Evolutionary conservation across 1,140 invertebrate species (phyloP), one percentile per base, ranked within the genome.

Genomic region (Brachionus koreanus): DNA sequence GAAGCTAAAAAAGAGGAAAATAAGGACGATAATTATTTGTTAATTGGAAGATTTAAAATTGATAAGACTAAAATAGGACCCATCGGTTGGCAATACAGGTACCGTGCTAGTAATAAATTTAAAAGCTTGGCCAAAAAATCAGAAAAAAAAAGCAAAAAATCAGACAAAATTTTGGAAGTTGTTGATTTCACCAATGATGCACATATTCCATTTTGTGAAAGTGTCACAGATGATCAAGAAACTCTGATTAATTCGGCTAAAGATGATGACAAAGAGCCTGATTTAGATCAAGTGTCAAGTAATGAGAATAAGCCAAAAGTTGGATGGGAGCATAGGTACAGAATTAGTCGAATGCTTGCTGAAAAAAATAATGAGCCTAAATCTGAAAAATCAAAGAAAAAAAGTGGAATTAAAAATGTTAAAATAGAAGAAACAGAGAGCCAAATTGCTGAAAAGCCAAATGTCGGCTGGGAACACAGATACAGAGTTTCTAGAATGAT

Each of bases 281-380:
- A 74, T 46, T 25, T 19, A 43, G 69, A 46, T 23, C 42, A 74
- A 25, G 16, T 12, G 10, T 7, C 16, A 23, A 29, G n/a, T n/a
- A n/a, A 33, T 16, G 43, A 35, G 16, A 33, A 77, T 16, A 82
- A 82, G 23, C 82, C 82, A 23, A 82, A 74, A 52, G 82, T 82
- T 72, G 82, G 63, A 65, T 65, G 63, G 63, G 25, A 65, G 9
- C n/a, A 35, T 65, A 33, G 63, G 12, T 65, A 65, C 33, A 65
- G 63, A 65, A 37, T 65, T 13, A 33, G 63, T 65, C 12, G 33
- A 33, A 65, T 65, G 63, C 13, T 65, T n/a, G 63, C 29, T 16
- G 63, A 65, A 5, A 65, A 65, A 33, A 75, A 75, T 2, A 43
- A 43, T 25, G 72, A 39, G 67, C 16, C 72, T 0, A 43, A 75